A percentile compares a stretch with the other conserved stretches of the same genome.
These are phyloP conservation scores for Halocaridina rubra DNA, from an alignment of 2,888 invertebrate species.

Conservation along the genomic window DNA sequence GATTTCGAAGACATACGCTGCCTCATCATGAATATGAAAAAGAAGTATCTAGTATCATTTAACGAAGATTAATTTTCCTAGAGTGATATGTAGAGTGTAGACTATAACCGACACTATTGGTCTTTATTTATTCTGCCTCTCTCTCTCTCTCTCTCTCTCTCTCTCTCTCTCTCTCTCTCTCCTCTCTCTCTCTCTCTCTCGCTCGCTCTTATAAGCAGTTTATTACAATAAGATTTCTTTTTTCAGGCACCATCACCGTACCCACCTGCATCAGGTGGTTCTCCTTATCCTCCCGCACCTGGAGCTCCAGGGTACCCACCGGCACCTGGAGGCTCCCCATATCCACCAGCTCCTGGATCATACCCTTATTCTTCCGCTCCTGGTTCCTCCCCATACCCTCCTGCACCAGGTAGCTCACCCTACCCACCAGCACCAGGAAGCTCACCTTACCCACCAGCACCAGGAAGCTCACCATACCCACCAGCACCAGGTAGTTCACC, in stretches of 20 bases:
- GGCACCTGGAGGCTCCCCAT: neutral
- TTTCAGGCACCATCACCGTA: neutral
- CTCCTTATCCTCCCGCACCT: neutral
- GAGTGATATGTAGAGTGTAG: no score
- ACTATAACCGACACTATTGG: no score
- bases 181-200: neutral
- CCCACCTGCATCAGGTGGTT: neutral
- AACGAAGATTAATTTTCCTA: no score
- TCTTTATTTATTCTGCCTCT: neutral
- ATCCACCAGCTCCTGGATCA: neutral
- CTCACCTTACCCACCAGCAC: slow-evolving; percentile 17
- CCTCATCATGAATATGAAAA: no score
- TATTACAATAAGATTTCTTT: no score
- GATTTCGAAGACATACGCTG: no score
- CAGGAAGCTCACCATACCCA: slow-evolving; percentile 27
- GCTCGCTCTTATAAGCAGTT: no score
- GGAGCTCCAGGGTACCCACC: neutral
- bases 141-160: neutral
- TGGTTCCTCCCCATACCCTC: slow-evolving; percentile 6
- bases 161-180: neutral
- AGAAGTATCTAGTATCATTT: no score
- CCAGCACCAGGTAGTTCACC: slow-evolving; percentile 19
- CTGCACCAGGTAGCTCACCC: neutral
- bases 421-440: slow-evolving; percentile 1
- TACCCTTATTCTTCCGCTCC: slow-evolving; percentile 10